Conservation (phyloP, 1,140 invertebrate species). For the Drosophila leontia region DNA sequence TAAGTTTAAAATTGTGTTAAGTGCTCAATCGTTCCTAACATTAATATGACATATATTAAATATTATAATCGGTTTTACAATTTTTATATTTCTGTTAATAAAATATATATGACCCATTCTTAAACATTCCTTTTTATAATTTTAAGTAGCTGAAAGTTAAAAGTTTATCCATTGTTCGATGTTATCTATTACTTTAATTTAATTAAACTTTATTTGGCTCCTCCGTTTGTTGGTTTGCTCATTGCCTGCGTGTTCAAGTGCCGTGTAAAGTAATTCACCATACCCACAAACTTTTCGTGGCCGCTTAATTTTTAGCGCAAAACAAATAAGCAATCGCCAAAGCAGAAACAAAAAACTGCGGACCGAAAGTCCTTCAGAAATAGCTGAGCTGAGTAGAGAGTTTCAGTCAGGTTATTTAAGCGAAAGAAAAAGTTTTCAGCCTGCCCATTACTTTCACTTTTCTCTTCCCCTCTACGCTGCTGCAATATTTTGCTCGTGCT, state of each 20-base stretch:
- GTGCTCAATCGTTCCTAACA: too few relatives aligned
- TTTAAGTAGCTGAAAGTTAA: neutral
- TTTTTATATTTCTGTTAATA: too few relatives aligned
- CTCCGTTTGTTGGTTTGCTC: constrained; percentile 33
- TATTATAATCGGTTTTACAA: too few relatives aligned
- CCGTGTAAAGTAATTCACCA: constrained; percentile 79
- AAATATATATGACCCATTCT: too few relatives aligned
- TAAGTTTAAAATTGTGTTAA: neutral
- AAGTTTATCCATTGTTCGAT: constrained; percentile 8
- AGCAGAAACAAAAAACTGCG: constrained; percentile 35
- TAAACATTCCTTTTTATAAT: neutral
- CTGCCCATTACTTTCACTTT: constrained; percentile 70
- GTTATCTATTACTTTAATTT: constrained; percentile 60
- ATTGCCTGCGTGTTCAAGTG: constrained; percentile 77
- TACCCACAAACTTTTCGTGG: constrained; percentile 56
- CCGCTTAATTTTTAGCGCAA: constrained; percentile 77
- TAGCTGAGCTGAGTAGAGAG: constrained; percentile 59
- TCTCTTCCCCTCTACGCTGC: constrained; percentile 18
- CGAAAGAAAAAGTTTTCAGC: constrained; percentile 62
- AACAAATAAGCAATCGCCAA: constrained; percentile 76
- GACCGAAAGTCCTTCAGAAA: constrained; percentile 71
- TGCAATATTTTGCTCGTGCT: constrained; percentile 37
- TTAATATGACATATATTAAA: too few relatives aligned
- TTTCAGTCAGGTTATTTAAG: constrained; percentile 68
- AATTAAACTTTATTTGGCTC: constrained; percentile 60